Evolutionary conservation across 2,113 vertebrate species (phyloP).

Genomic region (Sylvietta virens): DNA sequence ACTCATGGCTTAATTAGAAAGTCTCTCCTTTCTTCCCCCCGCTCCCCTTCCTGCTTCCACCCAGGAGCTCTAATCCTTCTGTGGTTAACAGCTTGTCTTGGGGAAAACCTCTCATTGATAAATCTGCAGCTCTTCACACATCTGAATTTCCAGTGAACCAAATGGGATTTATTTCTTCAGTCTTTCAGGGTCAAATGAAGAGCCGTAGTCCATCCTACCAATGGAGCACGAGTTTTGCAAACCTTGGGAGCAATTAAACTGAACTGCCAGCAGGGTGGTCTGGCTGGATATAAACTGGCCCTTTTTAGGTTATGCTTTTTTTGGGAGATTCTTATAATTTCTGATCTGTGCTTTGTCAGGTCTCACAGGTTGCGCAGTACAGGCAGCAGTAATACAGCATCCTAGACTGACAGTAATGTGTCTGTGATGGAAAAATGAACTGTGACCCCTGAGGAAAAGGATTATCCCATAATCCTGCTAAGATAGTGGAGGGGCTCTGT

Average conservation of each 20-base stretch:
- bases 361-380: fast-evolving
- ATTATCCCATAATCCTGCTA: not conserved
- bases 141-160: not conserved
- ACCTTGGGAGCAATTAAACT: not conserved
- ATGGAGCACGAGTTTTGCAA: not conserved
- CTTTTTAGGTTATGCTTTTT: not conserved
- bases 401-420: not conserved
- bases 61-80: not conserved
- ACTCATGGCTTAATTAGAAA: not conserved
- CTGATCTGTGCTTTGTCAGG: not conserved
- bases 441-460: not conserved
- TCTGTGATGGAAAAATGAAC: not conserved
- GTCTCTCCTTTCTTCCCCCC: not conserved
- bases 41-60: not conserved
- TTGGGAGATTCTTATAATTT: not conserved
- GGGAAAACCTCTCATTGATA: not conserved
- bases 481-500: not conserved
- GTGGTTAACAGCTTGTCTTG: not conserved
- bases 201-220: fast-evolving
- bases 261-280: not conserved
- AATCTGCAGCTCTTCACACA: not conserved
- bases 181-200: not conserved
- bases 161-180: not conserved
- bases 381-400: not conserved
- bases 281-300: not conserved